These are phyloP conservation scores for Halichoeres trimaculatus DNA, from an alignment of 2,113 vertebrate genomes.

Conservation along the genomic window DNA sequence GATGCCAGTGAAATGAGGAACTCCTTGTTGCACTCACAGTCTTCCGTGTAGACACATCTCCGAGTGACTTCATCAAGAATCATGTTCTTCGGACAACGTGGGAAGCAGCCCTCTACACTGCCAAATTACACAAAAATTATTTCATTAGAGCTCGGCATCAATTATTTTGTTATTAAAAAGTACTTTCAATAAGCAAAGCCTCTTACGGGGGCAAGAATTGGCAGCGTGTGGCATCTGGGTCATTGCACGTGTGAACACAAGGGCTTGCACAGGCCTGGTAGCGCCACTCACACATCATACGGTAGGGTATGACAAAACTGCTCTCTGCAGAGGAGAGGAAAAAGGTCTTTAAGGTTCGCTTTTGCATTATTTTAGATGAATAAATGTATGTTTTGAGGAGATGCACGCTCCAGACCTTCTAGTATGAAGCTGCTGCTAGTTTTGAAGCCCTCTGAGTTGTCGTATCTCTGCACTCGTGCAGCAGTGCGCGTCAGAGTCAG, in stretches of 20 bases:
- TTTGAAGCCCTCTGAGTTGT: slow-evolving; percentile 91
- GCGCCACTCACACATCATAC: slow-evolving; percentile 97
- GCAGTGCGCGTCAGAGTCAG: slow-evolving; percentile 84
- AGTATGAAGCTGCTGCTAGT: slow-evolving; percentile 91
- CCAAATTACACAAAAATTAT: slow-evolving; percentile 46
- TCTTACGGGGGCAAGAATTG: slow-evolving; percentile 95
- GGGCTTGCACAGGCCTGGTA: slow-evolving; percentile 92
- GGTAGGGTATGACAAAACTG: slow-evolving; percentile 90
- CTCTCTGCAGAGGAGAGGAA: slow-evolving; percentile 84
- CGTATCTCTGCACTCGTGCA: slow-evolving; percentile 87
- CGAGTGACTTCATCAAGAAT: slow-evolving; percentile 95
- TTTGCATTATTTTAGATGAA: background rate
- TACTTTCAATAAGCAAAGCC: slow-evolving; percentile 11
- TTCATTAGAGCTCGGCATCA: slow-evolving; percentile 11
- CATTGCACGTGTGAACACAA: slow-evolving; percentile 92
- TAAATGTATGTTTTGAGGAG: background rate
- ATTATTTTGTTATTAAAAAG: background rate
- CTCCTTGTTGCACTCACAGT: slow-evolving; percentile 87
- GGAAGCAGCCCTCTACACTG: slow-evolving; percentile 97
- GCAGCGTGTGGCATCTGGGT: slow-evolving; percentile 90
- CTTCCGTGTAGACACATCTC: slow-evolving; percentile 94
- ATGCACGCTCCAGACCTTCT: slow-evolving; percentile 86
- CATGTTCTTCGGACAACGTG: slow-evolving; percentile 94
- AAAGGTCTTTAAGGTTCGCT: slow-evolving; percentile 3
- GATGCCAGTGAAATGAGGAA: background rate